Conservation (phyloP, 2,797 vertebrate species). For the Pipistrellus nathusii region DNA sequence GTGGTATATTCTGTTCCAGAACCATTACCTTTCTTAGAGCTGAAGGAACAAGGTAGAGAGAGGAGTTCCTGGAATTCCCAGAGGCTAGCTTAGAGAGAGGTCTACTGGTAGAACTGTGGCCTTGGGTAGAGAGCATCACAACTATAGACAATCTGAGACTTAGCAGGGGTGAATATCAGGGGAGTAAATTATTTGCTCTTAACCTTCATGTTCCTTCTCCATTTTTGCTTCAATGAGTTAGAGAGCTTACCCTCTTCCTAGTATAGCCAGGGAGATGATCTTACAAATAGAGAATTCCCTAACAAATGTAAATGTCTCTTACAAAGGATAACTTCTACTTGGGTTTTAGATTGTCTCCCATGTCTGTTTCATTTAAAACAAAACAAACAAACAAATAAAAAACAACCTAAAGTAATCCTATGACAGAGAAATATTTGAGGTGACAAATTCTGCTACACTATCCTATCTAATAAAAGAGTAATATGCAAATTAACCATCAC, state of each 20-base stretch:
- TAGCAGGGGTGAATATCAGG: not conserved
- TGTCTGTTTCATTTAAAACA: not conserved
- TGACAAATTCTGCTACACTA: not conserved
- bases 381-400: not conserved
- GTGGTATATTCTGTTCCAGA: not conserved
- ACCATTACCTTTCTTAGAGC: not conserved
- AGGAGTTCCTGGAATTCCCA: not conserved
- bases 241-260: not conserved
- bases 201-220: not conserved
- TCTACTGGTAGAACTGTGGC: not conserved
- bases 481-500: too few species aligned
- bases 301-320: not conserved
- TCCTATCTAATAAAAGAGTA: too few species aligned
- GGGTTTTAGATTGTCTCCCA: not conserved
- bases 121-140: conserved; percentile 5
- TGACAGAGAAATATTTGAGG: not conserved
- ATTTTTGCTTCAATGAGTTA: not conserved
- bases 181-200: not conserved
- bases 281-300: not conserved
- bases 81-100: not conserved
- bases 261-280: not conserved
- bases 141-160: not conserved
- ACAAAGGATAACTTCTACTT: not conserved
- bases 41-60: not conserved
- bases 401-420: not conserved